Base-by-base conservation (phyloP, 2,797 vertebrate species). In the Tolypeutes matacus region DNA sequence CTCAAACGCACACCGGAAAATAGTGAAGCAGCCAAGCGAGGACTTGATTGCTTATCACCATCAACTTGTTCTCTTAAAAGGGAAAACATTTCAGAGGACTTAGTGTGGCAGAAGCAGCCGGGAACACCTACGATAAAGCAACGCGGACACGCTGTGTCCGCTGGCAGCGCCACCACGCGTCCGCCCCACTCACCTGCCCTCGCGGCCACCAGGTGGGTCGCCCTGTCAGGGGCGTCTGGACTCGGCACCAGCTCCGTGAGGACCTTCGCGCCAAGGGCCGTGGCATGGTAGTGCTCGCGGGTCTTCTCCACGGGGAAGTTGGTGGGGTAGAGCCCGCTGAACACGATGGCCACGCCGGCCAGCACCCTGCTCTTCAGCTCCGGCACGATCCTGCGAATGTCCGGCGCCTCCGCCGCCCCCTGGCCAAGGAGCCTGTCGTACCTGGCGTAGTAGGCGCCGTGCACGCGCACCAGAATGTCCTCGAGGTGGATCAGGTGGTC, bases 401-500 rank as follows among this genome's bases (percentile, higher is more conserved):
- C 99, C 0, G 99, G 99, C 86, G 97, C 98, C 69, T 99, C 99
- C 0, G 97, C 73, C 2, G 95, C 97, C 96, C 99, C 99, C 86
- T 99, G 99, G 85, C 90, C 98, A 82, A 99, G 98, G 96, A 98
- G 99, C 86, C 98, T 98, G 94, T 99, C 99, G 34, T 99, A 99
- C 65, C 99, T 99, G 1, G 98, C 97, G 15, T 99, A 99, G 98
- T 99, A 99, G 97, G 99, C 99, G 0, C 97, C 98, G 84, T 99
- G 99, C 94, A 99, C 99, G 25, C 99, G 98, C 62, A 98, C 99
- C 53, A 99, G 98, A 89, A 99, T 99, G 91, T 99, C 99, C 98
- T 99, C 99, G 0, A 99, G 98, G 98, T 99, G 99, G 96, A 99
- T 99, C 94, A 99, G 98, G 97, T 99, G 99, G 97, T 99, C 99